Evolutionary conservation across 2,113 vertebrate species (phyloP).

Genomic region (Chamaetylas fuelleborni): DNA sequence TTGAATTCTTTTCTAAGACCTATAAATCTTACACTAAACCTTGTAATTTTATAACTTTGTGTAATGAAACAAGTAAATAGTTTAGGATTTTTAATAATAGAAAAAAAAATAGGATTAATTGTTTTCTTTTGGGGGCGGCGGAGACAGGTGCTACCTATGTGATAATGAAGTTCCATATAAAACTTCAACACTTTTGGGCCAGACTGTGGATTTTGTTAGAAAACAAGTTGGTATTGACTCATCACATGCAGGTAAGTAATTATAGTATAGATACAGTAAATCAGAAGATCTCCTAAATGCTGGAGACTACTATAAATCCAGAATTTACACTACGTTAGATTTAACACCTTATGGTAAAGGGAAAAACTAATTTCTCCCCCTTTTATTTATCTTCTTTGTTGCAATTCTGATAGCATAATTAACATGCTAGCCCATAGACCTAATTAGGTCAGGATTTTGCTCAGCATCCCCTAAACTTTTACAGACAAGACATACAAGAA

Average conservation of each 20-base stretch:
- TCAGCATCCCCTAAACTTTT: background rate
- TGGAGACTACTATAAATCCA: background rate
- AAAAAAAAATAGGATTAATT: slow-evolving; percentile 30
- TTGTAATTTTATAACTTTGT: background rate
- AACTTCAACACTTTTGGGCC: slow-evolving; percentile 83
- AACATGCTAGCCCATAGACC: fast-evolving
- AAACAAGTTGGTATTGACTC: slow-evolving; percentile 75
- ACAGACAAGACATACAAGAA: background rate
- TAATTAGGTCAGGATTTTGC: background rate
- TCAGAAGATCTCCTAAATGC: background rate
- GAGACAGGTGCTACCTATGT: slow-evolving; percentile 90
- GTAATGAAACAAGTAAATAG: background rate
- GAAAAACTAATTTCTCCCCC: background rate
- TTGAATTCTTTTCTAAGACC: background rate
- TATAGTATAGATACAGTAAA: background rate
- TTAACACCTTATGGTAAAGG: background rate
- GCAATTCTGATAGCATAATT: background rate
- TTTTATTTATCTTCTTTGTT: background rate
- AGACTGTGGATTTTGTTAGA: slow-evolving; percentile 85
- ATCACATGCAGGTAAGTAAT: slow-evolving; percentile 75
- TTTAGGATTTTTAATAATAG: background rate
- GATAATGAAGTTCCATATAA: slow-evolving; percentile 86
- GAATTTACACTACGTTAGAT: background rate
- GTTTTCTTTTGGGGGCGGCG: background rate
- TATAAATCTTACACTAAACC: background rate